phyloP scores from a whole-genome alignment of 1,140 invertebrate species.

The Magallana gigas region DNA sequence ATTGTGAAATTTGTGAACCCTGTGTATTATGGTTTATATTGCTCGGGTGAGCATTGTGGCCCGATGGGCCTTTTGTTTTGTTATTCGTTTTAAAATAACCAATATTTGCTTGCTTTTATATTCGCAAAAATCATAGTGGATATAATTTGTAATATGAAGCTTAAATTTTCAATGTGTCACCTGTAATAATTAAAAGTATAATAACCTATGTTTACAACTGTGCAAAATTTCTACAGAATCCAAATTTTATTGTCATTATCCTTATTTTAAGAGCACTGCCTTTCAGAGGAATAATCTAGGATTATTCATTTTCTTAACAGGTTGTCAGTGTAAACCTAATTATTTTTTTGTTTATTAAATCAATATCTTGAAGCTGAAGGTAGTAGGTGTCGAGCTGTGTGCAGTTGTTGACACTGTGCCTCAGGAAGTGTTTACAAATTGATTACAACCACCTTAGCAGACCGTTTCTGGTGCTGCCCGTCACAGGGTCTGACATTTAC shows the following conservation, averaged over 20 bases:
- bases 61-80: no score
- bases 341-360: background rate
- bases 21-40: no score
- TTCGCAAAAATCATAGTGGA: background rate
- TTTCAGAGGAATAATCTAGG: background rate
- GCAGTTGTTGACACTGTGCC: constrained; percentile 22
- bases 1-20: no score
- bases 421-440: constrained; percentile 9
- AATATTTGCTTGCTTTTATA: no score
- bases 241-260: no score
- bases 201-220: no score
- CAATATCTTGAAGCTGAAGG: background rate
- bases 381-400: background rate
- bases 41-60: no score
- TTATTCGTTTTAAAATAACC: no score
- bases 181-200: background rate
- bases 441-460: constrained; percentile 4
- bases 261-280: background rate
- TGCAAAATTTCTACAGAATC: no score
- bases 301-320: background rate
- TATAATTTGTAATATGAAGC: background rate
- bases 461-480: background rate
- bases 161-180: background rate
- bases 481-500: constrained; percentile 9
- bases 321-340: background rate